These are phyloP conservation scores for Hyppa rectilinea DNA, from an alignment of 2,888 invertebrate genomes.

Conservation along the genomic window DNA sequence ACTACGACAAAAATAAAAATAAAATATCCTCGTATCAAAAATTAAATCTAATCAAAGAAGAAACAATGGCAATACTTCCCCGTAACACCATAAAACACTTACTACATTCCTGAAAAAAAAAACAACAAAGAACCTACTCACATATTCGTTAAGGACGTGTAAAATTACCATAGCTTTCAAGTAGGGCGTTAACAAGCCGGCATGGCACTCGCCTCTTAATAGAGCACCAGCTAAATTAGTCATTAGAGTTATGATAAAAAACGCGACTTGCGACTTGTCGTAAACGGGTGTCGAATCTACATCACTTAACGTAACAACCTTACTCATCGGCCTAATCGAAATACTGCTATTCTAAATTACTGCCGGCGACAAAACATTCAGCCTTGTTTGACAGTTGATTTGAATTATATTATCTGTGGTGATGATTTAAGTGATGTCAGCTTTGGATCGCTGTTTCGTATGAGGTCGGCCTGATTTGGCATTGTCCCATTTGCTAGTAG, in stretches of 20 bases:
- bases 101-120: conserved; percentile 40
- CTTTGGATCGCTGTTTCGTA: conserved; percentile 4
- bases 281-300: conserved; percentile 52
- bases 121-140: conserved; percentile 52
- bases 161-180: conserved; percentile 84
- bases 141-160: conserved; percentile 67
- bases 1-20: neutral
- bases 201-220: conserved; percentile 57
- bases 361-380: conserved; percentile 24
- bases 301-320: conserved; percentile 56
- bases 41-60: conserved; percentile 8
- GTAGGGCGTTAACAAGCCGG: conserved; percentile 68
- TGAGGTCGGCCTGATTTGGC: conserved; percentile 1
- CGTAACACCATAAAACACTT: conserved; percentile 53
- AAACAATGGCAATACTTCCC: conserved; percentile 24
- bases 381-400: conserved; percentile 37
- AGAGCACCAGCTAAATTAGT: conserved; percentile 49
- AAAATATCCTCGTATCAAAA: neutral
- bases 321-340: conserved; percentile 45
- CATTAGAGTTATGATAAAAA: conserved; percentile 59
- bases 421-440: conserved; percentile 24
- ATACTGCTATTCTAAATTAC: conserved; percentile 46
- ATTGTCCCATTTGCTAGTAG: neutral
- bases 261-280: conserved; percentile 35
- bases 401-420: conserved; percentile 36